Evolutionary conservation across 2,797 vertebrate species (phyloP).

Genomic region (Sebastes oblongus): DNA sequence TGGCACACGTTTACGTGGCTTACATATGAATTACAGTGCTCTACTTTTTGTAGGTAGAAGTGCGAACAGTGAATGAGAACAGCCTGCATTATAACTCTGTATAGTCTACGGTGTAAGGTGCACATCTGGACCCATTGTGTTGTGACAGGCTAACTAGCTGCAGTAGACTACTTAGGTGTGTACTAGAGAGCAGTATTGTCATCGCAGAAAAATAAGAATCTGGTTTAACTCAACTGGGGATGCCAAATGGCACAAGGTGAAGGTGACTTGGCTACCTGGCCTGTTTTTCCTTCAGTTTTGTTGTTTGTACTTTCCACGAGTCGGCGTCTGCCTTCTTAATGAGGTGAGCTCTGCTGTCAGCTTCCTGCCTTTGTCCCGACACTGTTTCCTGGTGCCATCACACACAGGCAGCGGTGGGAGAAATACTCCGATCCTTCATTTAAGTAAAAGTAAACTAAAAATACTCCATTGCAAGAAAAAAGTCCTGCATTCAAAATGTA

Average conservation of each 20-base stretch:
- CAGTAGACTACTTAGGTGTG: no score
- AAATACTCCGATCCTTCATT: not conserved
- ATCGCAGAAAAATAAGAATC: not conserved
- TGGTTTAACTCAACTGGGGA: not conserved
- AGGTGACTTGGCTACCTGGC: conserved; percentile 9
- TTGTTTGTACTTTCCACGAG: conserved; percentile 50
- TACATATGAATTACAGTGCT: no score
- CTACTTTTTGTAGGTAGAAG: no score
- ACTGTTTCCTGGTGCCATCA: conserved; percentile 76
- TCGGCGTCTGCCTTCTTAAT: conserved; percentile 46
- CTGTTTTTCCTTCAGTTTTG: conserved; percentile 40
- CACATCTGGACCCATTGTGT: no score
- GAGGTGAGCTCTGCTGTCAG: conserved; percentile 55
- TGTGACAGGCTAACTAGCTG: no score
- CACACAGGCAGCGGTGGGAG: not conserved
- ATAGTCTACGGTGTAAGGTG: no score
- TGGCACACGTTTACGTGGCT: no score
- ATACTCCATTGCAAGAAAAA: not conserved
- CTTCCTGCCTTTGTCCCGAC: conserved; percentile 82
- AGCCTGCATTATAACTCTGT: no score
- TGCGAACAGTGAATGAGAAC: no score
- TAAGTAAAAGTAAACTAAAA: not conserved
- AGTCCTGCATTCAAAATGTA: not conserved
- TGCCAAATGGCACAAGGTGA: not conserved
- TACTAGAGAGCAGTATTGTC: not conserved